Percentiles rank a stretch among this genome's conserved stretches.
Evolutionary conservation across 1,140 invertebrate genomes (phyloP).

Genomic region (Conopomorpha cramerella): DNA sequence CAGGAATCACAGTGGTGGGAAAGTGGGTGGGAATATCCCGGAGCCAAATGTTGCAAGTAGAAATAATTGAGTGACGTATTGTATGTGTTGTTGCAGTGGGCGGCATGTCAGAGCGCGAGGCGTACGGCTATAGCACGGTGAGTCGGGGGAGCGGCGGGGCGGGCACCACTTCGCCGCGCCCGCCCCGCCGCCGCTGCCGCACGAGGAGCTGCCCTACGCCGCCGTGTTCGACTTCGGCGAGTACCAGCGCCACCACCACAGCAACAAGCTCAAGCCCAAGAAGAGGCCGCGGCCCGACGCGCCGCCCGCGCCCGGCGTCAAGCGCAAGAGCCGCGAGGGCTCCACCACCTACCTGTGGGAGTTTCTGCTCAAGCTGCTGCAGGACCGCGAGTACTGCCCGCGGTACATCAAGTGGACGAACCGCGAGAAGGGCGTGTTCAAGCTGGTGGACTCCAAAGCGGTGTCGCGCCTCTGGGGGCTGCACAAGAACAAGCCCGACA

Average conservation of each 20-base stretch:
- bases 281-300: constrained; percentile 64
- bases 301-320: constrained; percentile 67
- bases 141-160: constrained; percentile 87
- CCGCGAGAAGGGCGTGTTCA: constrained; percentile 96
- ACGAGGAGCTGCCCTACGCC: constrained; percentile 84
- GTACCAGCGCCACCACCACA: constrained; percentile 73
- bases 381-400: constrained; percentile 97
- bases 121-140: constrained; percentile 46
- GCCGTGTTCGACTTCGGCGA: constrained; percentile 77
- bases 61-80: background rate
- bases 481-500: constrained; percentile 99
- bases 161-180: constrained; percentile 67
- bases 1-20: too few species aligned
- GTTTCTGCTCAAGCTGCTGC: constrained; percentile 95
- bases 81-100: constrained; percentile 26
- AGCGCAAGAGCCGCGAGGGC: constrained; percentile 92
- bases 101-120: constrained; percentile 64
- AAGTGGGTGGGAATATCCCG: too few species aligned
- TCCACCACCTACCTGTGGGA: constrained; percentile 99
- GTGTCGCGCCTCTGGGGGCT: constrained; percentile 97
- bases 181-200: constrained; percentile 71
- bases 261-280: constrained; percentile 78
- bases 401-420: constrained; percentile 99
- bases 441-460: constrained; percentile 98
- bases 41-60: too few species aligned